Base-by-base conservation (phyloP, 2,888 invertebrate genomes). In the Macroteleia sp. region DNA sequence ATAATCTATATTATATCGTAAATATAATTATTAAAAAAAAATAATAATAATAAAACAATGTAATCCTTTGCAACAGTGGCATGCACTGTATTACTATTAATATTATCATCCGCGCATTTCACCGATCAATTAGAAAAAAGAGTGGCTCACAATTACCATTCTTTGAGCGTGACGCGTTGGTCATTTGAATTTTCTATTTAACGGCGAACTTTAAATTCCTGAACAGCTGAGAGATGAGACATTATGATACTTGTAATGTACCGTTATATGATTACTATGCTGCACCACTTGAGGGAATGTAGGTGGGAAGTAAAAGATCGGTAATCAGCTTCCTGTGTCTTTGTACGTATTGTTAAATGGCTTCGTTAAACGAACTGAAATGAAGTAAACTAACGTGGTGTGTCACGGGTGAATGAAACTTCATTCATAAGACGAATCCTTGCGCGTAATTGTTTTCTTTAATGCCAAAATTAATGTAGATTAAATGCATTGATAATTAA, bases 261-360 rank as follows among this genome's bases (percentile, higher is more conserved):
- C 89, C 89, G 89, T 88, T 89, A 89, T 80, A 81, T 83, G 87
- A 88, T 88, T 88, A 84, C 87, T 87, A 88, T 88, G 85, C 88
- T 82, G 80, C 81, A 80, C 82, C 77, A 81, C 82, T 81, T 81
- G 79, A 73, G 83, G 79, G 84, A 86, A 86, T 88, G 88, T 87
- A 87, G 88, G 88, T 88, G 88, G 85, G 85, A 88, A 86, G 80
- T 85, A 39, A 66, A 74, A 74, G 75, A 71, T 79, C 61, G 70
- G 70, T 64, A 69, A 78, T 78, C 73, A 74, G 69, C 56, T 64
- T 79, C 74, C 78, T 70, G 69, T 71, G 69, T 44, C 70, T 79
- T 52, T 57, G 30, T 59, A 20, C 44, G 61, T 41, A 77, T 61
- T 71, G 71, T 67, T 66, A 56, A 56, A 67, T 48, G 56, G 46